Evolutionary conservation across 2,113 vertebrate species (phyloP), one percentile per base, ranked within the genome.

Genomic region (Phocoena sinus): DNA sequence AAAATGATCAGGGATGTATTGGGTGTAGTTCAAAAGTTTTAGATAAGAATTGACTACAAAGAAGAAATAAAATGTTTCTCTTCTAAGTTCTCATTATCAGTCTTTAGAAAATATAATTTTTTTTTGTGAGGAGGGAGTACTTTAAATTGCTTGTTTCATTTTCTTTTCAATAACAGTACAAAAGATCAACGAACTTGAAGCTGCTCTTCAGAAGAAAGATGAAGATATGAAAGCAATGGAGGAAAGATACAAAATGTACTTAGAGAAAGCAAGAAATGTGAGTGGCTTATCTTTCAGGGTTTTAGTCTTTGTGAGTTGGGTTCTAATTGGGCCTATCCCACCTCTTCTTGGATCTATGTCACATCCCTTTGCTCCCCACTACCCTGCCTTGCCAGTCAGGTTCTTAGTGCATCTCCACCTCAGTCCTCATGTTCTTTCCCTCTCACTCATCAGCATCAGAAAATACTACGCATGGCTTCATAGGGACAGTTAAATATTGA

Each of bases 191-290:
- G 99, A 99, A 97, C 98, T 99, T 97, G 99, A 99, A 98, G 99
- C 99, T 63, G 99, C 99, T 94, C 99, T 99, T 96, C 99, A 99
- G 96, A 99, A 99, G 98, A 99, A 99, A 95, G 99, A 99, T 84
- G 99, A 99, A 26, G 99, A 99, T 98, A 99, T 99, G 99, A 99
- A 99, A 98, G 99, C 99, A 20, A 99, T 99, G 99, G 99, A 99
- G 96, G 99, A 99, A 96, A 98, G 99, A 97, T 99, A 99, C 25
- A 99, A 99, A 98, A 99, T 99, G 99, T 99, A 99, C 97, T 98
- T 99, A 97, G 99, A 99, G 97, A 99, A 99, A 98, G 99, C 99
- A 97, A 99, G 99, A 96, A 99, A 99, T 96, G 99, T 99, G 98
- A 99, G 99, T 99, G 58, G 15, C 18, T 0, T 77, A 2, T 4